Base-by-base conservation (phyloP, 2,797 vertebrate genomes). In the Scomberomorus guttatus region DNA sequence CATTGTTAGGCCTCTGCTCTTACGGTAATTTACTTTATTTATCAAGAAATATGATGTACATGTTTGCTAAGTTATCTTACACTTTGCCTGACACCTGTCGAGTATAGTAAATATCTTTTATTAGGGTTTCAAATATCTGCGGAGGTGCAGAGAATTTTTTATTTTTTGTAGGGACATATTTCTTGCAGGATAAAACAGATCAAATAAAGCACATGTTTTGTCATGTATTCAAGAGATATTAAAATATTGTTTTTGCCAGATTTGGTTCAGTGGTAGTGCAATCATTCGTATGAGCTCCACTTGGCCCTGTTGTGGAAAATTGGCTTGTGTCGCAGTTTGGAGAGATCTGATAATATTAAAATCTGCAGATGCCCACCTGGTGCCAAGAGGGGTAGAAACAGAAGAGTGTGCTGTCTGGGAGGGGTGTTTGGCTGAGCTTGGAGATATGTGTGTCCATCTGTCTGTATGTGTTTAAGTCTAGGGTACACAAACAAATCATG, bases 281-380 rank as follows among this genome's bases (percentile, higher is more conserved):
- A 52, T 80, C 67, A 88, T 75, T 85, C 11, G 63, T 71, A 77
- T 78, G 64, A 78, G 82, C 68, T 70, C 50, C 62, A 75, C 73
- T 88, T 88, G 80, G 84, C 80, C 69, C 59, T 76, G 75, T 54
- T 50, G 56, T 61, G 59, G 60, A 72, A 81, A 85, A 79, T 86
- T 87, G 87, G 85, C 83, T 29, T 22, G 39, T 69, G 68, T n/a
- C 73, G 15, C 64, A 70, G 58, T 76, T 85, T 83, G 72, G 82
- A 75, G 62, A 72, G 75, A 86, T 85, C 68, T 95, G 94, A 94
- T 95, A 95, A 96, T 97, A 97, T 97, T 97, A 96, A 97, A 97
- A 96, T 96, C 96, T 96, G 96, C 96, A 88, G 79, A 85, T 81
- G 72, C 70, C 79, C 87, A 85, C 85, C 80, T 86, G 77, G 72